Evolutionary conservation across 2,888 invertebrate species (phyloP).

Genomic region (Papilio demoleus): DNA sequence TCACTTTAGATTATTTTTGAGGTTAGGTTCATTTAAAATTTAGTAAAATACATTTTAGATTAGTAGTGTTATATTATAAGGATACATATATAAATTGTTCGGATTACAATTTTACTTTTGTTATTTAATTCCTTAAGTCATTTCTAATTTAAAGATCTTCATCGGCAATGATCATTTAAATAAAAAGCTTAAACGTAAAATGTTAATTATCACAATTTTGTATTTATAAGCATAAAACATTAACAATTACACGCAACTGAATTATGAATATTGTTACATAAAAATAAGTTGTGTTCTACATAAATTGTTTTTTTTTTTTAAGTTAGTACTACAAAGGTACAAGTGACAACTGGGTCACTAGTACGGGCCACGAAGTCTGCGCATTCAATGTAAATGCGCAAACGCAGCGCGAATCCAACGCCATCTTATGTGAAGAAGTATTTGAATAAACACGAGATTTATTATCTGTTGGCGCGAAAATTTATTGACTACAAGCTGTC

Average conservation of each 20-base stretch:
- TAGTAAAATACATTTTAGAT: too few relatives aligned
- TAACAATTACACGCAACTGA: not conserved
- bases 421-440: constrained; percentile 53
- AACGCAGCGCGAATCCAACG: constrained; percentile 54
- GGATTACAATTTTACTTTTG: too few relatives aligned
- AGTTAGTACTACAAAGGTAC: constrained; percentile 44
- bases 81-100: too few relatives aligned
- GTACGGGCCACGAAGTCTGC: constrained; percentile 52
- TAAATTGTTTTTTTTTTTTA: constrained; percentile 3
- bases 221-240: not conserved
- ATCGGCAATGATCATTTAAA: too few relatives aligned
- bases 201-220: too few relatives aligned
- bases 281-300: constrained; percentile 9
- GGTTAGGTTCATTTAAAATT: too few relatives aligned
- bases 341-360: constrained; percentile 64
- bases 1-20: not conserved
- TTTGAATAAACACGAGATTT: constrained; percentile 44
- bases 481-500: not conserved
- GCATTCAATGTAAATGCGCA: constrained; percentile 77
- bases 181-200: too few relatives aligned
- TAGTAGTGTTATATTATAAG: too few relatives aligned
- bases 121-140: too few relatives aligned
- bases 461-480: constrained; percentile 4
- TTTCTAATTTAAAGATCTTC: too few relatives aligned
- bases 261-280: too few relatives aligned